These are phyloP conservation scores for Acanthochromis polyacanthus DNA, from an alignment of 2,113 vertebrate genomes.

Conservation along the genomic window DNA sequence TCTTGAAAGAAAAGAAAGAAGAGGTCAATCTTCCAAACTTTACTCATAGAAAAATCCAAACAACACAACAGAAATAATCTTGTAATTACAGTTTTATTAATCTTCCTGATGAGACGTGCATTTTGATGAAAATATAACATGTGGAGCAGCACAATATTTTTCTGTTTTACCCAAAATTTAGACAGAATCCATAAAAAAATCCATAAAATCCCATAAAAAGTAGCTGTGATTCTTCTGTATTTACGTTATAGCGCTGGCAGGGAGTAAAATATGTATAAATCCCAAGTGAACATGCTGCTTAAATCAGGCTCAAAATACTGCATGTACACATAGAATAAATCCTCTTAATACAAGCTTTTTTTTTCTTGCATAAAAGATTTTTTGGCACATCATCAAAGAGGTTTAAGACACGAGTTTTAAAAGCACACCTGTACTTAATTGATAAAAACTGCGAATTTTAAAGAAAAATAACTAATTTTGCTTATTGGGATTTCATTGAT, in stretches of 20 bases:
- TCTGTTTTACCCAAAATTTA: not conserved
- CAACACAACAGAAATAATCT: not conserved
- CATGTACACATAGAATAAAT: slow-evolving; percentile 17
- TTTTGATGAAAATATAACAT: too few species aligned
- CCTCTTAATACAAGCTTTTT: not conserved
- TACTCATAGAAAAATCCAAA: not conserved
- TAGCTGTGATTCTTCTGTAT: slow-evolving; percentile 17
- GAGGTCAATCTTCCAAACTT: not conserved
- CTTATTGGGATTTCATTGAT: too few species aligned
- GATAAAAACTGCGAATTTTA: too few species aligned
- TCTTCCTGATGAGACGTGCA: not conserved
- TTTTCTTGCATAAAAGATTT: too few species aligned
- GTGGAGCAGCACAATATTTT: too few species aligned
- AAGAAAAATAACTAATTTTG: too few species aligned
- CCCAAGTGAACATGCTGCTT: not conserved
- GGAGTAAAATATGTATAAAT: not conserved
- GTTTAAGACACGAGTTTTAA: too few species aligned
- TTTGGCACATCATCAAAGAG: too few species aligned
- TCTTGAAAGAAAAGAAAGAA: slow-evolving; percentile 47
- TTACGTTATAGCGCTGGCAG: not conserved
- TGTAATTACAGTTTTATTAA: not conserved
- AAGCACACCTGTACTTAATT: too few species aligned
- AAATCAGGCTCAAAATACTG: not conserved
- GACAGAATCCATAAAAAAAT: not conserved
- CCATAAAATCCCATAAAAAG: not conserved